These are phyloP conservation scores for Drosophila quadrilineata DNA, from an alignment of 1,140 invertebrate species.

Conservation along the genomic window DNA sequence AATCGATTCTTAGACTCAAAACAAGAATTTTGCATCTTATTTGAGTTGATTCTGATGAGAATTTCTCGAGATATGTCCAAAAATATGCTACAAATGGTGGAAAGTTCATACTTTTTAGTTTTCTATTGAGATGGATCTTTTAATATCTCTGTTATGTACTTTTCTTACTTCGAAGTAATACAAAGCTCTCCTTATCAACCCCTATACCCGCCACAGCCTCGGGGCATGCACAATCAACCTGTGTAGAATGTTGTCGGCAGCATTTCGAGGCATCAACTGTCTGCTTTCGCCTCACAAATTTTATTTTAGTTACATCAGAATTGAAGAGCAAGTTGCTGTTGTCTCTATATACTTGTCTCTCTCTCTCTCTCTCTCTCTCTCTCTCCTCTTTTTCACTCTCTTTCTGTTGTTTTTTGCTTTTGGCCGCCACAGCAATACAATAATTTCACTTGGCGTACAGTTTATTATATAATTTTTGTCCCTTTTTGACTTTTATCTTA, in stretches of 20 bases:
- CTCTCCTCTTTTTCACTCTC: background rate
- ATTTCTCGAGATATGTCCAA: no score
- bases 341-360: background rate
- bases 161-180: no score
- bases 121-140: no score
- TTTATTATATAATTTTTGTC: constrained; percentile 80
- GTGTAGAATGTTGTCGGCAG: constrained; percentile 38
- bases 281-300: constrained; percentile 48
- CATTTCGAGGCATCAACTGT: constrained; percentile 18
- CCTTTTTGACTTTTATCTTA: constrained; percentile 80
- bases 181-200: no score
- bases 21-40: no score
- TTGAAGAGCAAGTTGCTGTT: constrained; percentile 4
- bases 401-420: background rate
- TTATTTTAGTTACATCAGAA: constrained; percentile 46
- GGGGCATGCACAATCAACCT: constrained; percentile 20
- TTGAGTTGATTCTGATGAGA: no score
- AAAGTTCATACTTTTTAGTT: no score
- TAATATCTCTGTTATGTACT: no score
- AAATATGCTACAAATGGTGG: no score
- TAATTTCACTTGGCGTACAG: constrained; percentile 74
- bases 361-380: background rate
- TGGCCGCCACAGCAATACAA: constrained; percentile 39
- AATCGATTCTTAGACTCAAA: no score
- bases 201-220: background rate